Evolutionary conservation across 2,888 invertebrate species (phyloP).

Genomic region (Caenorhabditis afra): DNA sequence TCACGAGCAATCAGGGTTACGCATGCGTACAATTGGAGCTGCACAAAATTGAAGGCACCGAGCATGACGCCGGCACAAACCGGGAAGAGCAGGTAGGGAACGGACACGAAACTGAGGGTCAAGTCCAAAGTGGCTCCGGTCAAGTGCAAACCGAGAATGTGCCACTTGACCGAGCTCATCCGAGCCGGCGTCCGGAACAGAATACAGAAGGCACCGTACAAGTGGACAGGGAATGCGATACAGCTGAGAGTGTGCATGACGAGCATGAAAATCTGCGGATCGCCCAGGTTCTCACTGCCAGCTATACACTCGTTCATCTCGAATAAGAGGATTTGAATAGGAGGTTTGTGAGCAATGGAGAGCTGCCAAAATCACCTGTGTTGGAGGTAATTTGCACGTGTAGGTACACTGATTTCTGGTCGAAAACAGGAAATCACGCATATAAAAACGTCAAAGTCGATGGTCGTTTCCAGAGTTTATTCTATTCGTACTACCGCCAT

Average conservation of each 20-base stretch:
- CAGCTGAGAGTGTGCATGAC: background rate
- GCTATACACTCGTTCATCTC: background rate
- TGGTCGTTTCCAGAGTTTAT: no score
- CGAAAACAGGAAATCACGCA: no score
- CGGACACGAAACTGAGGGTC: background rate
- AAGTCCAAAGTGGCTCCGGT: constrained; percentile 15
- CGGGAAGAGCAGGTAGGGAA: constrained; percentile 21
- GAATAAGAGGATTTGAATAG: no score
- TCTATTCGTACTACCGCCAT: no score
- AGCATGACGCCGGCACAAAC: constrained; percentile 13
- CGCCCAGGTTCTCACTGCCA: background rate
- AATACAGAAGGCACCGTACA: constrained; percentile 21
- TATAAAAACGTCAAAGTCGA: no score
- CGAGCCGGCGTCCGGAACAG: constrained; percentile 15
- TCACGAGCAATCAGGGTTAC: no score
- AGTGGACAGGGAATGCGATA: background rate
- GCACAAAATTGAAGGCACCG: no score
- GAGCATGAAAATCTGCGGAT: background rate
- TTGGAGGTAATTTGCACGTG: no score
- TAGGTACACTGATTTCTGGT: no score
- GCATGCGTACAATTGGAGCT: no score
- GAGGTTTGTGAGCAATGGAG: no score
- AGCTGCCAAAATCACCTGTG: no score
- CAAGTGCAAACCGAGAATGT: constrained; percentile 3
- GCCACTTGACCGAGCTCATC: constrained; percentile 24